These are phyloP conservation scores for Papilio gigon DNA, from an alignment of 2,888 invertebrate species.

Conservation along the genomic window DNA sequence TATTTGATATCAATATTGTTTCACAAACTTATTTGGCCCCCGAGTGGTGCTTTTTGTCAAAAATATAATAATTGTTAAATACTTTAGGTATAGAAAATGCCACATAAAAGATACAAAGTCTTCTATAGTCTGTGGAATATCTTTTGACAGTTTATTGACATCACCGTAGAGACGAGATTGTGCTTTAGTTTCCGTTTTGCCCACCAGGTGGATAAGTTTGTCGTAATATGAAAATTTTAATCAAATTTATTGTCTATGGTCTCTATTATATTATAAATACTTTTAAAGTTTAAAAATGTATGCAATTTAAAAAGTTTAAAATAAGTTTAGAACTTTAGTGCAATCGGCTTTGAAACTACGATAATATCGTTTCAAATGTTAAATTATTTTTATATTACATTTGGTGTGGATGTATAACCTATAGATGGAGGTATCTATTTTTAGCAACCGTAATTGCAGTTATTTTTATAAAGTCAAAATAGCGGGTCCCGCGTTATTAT, in stretches of 20 bases:
- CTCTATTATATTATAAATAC: not conserved
- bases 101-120: not conserved
- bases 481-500: no score
- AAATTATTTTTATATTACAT: not conserved
- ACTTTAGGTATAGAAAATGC: not conserved
- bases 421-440: no score
- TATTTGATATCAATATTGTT: not conserved
- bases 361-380: not conserved
- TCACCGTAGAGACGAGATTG: no score
- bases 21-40: not conserved
- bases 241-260: no score
- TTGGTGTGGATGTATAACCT: not conserved
- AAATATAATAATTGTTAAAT: not conserved
- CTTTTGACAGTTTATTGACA: no score
- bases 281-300: not conserved
- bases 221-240: not conserved
- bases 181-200: no score
- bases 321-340: not conserved
- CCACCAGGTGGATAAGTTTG: no score
- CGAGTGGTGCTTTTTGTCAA: no score
- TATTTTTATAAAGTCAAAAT: no score
- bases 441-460: no score
- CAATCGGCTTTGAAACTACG: not conserved
- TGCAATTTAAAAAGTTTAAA: not conserved
- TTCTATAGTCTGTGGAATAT: no score